These are phyloP conservation scores for Sebastolobus altivelis DNA, from an alignment of 2,797 vertebrate genomes.

Conservation along the genomic window DNA sequence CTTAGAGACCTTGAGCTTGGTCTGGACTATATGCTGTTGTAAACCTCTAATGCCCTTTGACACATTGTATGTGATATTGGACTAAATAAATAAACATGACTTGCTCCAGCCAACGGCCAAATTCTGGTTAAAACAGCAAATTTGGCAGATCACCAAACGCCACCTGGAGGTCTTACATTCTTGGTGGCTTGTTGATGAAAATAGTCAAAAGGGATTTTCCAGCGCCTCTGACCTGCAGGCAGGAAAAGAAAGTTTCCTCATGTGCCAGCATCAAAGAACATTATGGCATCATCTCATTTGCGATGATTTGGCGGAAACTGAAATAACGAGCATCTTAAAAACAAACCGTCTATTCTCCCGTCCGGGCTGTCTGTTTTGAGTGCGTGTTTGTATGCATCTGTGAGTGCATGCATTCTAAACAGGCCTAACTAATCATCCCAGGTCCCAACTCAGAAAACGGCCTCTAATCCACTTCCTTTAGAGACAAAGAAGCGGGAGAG, in stretches of 20 bases:
- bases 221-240: slow-evolving; percentile 38
- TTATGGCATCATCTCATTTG: slow-evolving; percentile 48
- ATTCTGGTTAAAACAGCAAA: slow-evolving; percentile 37
- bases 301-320: slow-evolving; percentile 51
- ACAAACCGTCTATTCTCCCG: slow-evolving; percentile 60
- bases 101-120: slow-evolving; percentile 31
- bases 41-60: slow-evolving; percentile 13
- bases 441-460: slow-evolving; percentile 75
- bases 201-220: slow-evolving; percentile 43
- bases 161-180: slow-evolving; percentile 38
- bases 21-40: slow-evolving; percentile 17
- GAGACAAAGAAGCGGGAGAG: slow-evolving; percentile 79
- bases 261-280: slow-evolving; percentile 40
- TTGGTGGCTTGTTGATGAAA: slow-evolving; percentile 55
- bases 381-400: slow-evolving; percentile 77
- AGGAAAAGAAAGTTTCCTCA: slow-evolving; percentile 39
- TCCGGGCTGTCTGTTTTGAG: slow-evolving; percentile 60
- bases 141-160: slow-evolving; percentile 54
- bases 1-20: neutral
- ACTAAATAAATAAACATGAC: slow-evolving; percentile 49
- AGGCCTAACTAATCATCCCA: slow-evolving; percentile 81
- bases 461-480: slow-evolving; percentile 83
- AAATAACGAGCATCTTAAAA: slow-evolving; percentile 68
- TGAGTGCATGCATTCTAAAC: slow-evolving; percentile 80
- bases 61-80: slow-evolving; percentile 22